Conservation (phyloP, 2,113 vertebrate genomes). For the Nycticebus coucang region DNA sequence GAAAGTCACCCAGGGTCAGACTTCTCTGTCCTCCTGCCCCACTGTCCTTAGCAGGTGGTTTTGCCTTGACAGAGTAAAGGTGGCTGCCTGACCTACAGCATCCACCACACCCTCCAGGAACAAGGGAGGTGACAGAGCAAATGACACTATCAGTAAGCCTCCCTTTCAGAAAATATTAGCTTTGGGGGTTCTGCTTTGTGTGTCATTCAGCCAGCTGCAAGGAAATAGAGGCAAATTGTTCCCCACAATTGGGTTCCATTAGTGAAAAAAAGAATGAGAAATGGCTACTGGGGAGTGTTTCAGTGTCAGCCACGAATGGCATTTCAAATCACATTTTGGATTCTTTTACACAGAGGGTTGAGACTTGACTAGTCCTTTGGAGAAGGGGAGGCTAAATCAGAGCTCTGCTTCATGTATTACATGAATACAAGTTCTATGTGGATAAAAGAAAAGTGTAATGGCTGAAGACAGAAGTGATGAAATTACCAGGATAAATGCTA, state of each 20-base stretch:
- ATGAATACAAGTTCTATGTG: neutral
- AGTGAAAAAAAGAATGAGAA: neutral
- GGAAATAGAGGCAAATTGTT: neutral
- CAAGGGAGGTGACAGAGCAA: neutral
- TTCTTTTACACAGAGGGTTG: neutral
- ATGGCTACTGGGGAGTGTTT: neutral
- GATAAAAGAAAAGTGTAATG: neutral
- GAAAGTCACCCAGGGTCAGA: no score
- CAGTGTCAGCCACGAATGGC: neutral
- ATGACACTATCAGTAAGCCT: neutral
- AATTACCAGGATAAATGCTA: neutral
- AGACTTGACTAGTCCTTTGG: neutral
- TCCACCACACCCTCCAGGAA: neutral
- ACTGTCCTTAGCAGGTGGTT: neutral
- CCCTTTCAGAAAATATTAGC: neutral
- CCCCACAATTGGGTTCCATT: neutral
- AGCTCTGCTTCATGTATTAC: neutral
- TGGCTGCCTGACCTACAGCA: neutral
- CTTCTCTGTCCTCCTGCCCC: neutral
- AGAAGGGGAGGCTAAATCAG: neutral
- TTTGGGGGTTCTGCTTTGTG: neutral
- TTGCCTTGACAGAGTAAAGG: neutral
- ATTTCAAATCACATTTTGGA: neutral
- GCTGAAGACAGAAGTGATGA: neutral
- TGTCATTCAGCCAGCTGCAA: neutral